Base-by-base conservation (phyloP, 1,140 invertebrate species). In the honey bee (Apis mellifera) region DNA sequence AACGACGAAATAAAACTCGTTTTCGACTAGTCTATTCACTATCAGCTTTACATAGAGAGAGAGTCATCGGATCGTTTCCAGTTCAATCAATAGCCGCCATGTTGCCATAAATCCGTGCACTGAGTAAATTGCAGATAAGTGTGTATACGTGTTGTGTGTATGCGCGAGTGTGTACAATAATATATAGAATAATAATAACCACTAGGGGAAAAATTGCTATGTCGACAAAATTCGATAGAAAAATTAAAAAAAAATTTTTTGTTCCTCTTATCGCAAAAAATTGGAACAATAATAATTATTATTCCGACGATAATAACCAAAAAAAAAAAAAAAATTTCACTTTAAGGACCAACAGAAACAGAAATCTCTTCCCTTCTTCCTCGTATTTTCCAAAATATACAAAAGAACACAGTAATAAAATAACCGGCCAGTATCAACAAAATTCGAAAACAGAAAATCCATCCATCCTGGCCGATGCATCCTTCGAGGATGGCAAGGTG, bases 371-470 rank as follows among this genome's bases (percentile, higher is more conserved):
- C 32, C 32, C 32, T 42, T 42, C 7, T 42, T 42, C 32, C 32
- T 42, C 32, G 4, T 42, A 42, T 42, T n/a, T n/a, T n/a, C n/a
- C n/a, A n/a, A n/a, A n/a, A n/a, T n/a, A n/a, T n/a, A n/a, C n/a
- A n/a, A n/a, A n/a, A n/a, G n/a, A n/a, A n/a, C 32, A 42, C 7
- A 42, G 32, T 42, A 42, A 42, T 7, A 42, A 42, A 42, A 42
- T 42, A 42, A 42, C 32, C 32, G 32, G 32, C 32, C 32, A 42
- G 32, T 23, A 7, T 17, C 8, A 59, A 48, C 9, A 26, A 68
- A 73, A 62, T 48, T 78, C 59, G 32, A 60, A 76, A 73, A 85
- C 57, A 62, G 65, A 72, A 82, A 86, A 85, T 72, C 83, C 83
- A 85, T 72, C 83, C 83, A 71, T 23, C 66, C n/a, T 11, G 73